Base-by-base conservation (phyloP, 37 sponge, comb jelly and placozoan species). In the Axinella damicornis region DNA sequence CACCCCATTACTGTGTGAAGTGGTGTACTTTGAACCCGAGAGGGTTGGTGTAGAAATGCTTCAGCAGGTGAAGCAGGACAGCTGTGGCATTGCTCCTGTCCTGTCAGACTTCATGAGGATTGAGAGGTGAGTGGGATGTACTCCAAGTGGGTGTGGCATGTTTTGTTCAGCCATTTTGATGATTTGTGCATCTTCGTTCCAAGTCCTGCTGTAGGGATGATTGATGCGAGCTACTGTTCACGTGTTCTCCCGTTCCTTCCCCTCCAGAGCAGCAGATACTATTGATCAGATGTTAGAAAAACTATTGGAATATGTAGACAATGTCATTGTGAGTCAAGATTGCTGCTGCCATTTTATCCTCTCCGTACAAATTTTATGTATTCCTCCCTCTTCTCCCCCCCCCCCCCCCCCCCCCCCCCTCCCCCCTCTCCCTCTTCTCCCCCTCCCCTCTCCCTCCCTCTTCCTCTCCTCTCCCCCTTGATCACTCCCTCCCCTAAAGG, bases 11-110 rank as follows among this genome's bases (percentile, higher is more conserved):
- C 91, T 79, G 6, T 76, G 82, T 31, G 82, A 90, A 68, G 65
- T 94, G 37, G 76, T 73, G 60, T 86, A 80, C 89, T 93, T 80
- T 77, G 83, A 83, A 37, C 90, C 94, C n/a, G 96, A 93, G 94
- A 83, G 85, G 57, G 92, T 87, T 30, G 96, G 92, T 20, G 87
- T 84, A 52, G 39, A 69, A 2, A 35, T 81, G 72, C 79, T 89
- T 12, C 66, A 25, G 35, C 36, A 71, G 12, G 62, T 71, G 31
- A 33, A 62, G 17, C 28, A 34, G 39, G 24, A 20, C 11, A 32
- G 39, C 1, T 22, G 20, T 0, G 35, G 52, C 1, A 32, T 36
- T 30, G 28, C 56, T 1, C 69, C 69, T 21, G 65, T 88, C 21
- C 20, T 67, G 0, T 57, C 82, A 33, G 70, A 66, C 63, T 76